Evolutionary conservation across 2,888 invertebrate species (phyloP), one percentile per base, ranked within the genome.

Genomic region (Lepidocyrtinus sp.): DNA sequence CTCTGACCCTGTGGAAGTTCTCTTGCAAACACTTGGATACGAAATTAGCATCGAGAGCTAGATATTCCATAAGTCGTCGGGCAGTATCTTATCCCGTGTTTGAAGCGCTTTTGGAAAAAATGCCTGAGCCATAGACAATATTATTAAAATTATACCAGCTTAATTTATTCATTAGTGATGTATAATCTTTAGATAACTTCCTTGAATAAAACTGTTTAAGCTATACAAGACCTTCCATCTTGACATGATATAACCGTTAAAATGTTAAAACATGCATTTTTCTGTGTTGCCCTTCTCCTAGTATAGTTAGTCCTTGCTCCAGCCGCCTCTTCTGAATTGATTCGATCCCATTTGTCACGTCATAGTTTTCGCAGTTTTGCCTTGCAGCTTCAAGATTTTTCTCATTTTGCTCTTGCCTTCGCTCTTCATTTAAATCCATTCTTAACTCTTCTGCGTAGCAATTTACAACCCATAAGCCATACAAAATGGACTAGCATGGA

Each of bases 1-100:
- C 95, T 0, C 88, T 92, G 0, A 96, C 96, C 89, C 90, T 97
- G 61, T 97, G 96, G 96, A 91, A 92, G 87, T 90, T 96, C 84
- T 92, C 94, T 19, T 92, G 93, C 85, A 95, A 94, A 89, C 90
- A 92, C 87, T 87, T 90, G 21, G 93, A 93, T 88, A 87, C 88
- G 1, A 92, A 91, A 88, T 86, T 89, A 24, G 88, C 88, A 84
- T 90, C 90, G 17, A 24, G 83, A 50, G 75, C 82, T 1, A 61
- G 82, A 19, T 75, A 84, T 26, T 83, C 82, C 2, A 65, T 86
- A 12, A 61, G 75, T 9, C 50, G 50, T 21, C 82, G 82, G 68
- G 73, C 82, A 7, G n/a, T 24, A 1, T 55, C 55, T 62, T 59
- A 69, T 25, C 73, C 70, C 15, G 82, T 79, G 9, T 74, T 83